Conservation (phyloP, 2,113 vertebrate genomes). For the Semicossyphus pulcher region DNA sequence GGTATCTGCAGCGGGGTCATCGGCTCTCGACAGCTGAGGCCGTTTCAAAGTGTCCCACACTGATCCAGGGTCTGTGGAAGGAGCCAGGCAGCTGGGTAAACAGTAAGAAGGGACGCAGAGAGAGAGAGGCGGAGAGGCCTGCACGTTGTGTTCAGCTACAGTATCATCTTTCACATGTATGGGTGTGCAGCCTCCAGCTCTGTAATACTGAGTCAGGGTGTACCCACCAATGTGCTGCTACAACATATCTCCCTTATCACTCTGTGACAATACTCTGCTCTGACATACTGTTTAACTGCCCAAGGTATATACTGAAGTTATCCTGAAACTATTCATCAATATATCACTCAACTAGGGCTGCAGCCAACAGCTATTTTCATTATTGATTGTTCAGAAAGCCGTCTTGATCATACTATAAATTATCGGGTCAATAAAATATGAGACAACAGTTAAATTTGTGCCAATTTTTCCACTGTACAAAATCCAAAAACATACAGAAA, state of each 20-base stretch:
- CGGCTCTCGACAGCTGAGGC: constrained; percentile 65
- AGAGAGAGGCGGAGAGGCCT: constrained; percentile 63
- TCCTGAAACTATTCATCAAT: too few relatives aligned
- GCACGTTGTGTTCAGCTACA: constrained; percentile 48
- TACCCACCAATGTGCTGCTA: constrained; percentile 17
- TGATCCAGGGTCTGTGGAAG: constrained; percentile 66
- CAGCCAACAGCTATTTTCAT: too few relatives aligned
- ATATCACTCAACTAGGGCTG: too few relatives aligned
- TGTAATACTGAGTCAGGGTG: constrained; percentile 55
- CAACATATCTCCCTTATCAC: constrained; percentile 39
- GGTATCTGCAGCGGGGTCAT: constrained; percentile 65
- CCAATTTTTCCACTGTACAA: too few relatives aligned
- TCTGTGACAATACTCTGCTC: background rate
- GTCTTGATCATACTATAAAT: too few relatives aligned
- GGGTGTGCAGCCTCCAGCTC: constrained; percentile 53
- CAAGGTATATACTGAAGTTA: background rate
- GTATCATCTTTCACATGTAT: constrained; percentile 75
- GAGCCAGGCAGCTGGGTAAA: constrained; percentile 78
- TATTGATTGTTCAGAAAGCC: too few relatives aligned
- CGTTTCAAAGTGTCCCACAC: constrained; percentile 71
- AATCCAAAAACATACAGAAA: background rate
- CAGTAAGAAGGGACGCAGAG: constrained; percentile 62
- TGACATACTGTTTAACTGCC: background rate
- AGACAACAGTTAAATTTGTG: too few relatives aligned
- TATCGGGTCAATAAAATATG: background rate